A percentile compares a stretch with the other conserved stretches of the same genome.
phyloP scores from a whole-genome alignment of 2,113 vertebrate species.

The Calidris pygmaea region DNA sequence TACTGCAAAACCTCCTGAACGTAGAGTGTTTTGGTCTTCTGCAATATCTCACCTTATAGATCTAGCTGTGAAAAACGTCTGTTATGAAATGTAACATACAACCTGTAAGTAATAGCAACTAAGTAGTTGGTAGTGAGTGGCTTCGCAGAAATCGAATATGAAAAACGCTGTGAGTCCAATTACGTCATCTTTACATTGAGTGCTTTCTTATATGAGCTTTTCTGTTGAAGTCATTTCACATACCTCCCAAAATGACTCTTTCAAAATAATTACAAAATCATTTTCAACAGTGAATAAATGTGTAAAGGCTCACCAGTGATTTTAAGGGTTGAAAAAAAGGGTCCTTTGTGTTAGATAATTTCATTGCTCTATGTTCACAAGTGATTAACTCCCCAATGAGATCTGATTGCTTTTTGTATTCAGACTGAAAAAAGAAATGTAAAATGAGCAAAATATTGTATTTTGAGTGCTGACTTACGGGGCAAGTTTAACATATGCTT shows the following conservation, averaged over 20 bases:
- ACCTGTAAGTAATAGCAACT: neutral
- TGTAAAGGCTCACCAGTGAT: slow-evolving; percentile 48
- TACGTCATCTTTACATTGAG: slow-evolving; percentile 38
- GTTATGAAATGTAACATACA: neutral
- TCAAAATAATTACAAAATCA: slow-evolving; percentile 64
- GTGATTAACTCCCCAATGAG: slow-evolving; percentile 67
- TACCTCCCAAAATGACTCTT: slow-evolving; percentile 51
- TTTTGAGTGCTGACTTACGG: slow-evolving; percentile 28
- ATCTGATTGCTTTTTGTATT: slow-evolving; percentile 63
- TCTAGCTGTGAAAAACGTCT: slow-evolving; percentile 3
- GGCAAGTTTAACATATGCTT: slow-evolving; percentile 37
- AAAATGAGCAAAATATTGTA: slow-evolving; percentile 51
- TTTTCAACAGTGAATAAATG: slow-evolving; percentile 58
- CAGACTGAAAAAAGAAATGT: slow-evolving; percentile 9
- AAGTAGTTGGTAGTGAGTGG: neutral
- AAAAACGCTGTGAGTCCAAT: neutral
- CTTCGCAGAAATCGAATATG: neutral
- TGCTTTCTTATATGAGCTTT: slow-evolving; percentile 30
- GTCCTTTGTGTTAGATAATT: slow-evolving; percentile 57
- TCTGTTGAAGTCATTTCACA: slow-evolving; percentile 45
- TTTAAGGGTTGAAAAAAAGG: slow-evolving; percentile 42
- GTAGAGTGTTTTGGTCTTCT: neutral
- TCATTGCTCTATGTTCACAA: slow-evolving; percentile 55
- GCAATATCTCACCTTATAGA: neutral
- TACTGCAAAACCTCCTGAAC: neutral